Conservation (phyloP, 2,797 vertebrate genomes). For the Bovichtus variegatus region DNA sequence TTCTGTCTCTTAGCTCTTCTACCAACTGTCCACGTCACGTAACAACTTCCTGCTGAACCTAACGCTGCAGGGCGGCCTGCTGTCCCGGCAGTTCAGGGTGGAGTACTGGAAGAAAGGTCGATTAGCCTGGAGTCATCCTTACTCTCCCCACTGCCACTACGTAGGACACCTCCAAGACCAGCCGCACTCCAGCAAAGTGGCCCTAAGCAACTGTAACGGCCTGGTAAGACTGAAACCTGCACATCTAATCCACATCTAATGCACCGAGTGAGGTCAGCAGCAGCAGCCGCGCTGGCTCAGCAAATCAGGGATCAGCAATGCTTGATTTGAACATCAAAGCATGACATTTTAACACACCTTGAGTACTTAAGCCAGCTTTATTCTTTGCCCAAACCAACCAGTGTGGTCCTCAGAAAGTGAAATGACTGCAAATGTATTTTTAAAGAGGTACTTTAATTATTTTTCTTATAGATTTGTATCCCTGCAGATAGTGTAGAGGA, state of each 20-base stretch:
- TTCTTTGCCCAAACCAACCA: slow-evolving; percentile 32
- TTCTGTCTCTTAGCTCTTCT: slow-evolving; percentile 87
- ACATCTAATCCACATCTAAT: slow-evolving; percentile 26
- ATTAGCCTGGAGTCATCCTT: slow-evolving; percentile 94
- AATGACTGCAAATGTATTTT: background rate
- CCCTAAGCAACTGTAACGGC: slow-evolving; percentile 98
- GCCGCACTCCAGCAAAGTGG: slow-evolving; percentile 92
- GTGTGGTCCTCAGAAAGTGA: slow-evolving; percentile 11
- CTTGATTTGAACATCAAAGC: slow-evolving; percentile 55
- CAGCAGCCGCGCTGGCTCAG: slow-evolving; percentile 35
- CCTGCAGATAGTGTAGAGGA: background rate
- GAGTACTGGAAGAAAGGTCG: slow-evolving; percentile 96
- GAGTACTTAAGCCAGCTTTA: slow-evolving; percentile 25
- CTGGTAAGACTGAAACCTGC: slow-evolving; percentile 88
- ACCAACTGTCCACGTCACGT: slow-evolving; percentile 91
- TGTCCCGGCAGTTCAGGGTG: slow-evolving; percentile 93
- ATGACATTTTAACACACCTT: slow-evolving; percentile 45
- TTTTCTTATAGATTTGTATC: background rate
- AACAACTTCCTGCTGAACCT: slow-evolving; percentile 96
- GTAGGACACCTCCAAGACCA: slow-evolving; percentile 94
- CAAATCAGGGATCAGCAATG: slow-evolving; percentile 40
- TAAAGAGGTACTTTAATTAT: slow-evolving; percentile 6
- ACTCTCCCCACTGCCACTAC: slow-evolving; percentile 93
- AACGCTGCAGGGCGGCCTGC: slow-evolving; percentile 91
- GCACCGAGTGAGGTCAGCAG: slow-evolving; percentile 35